A percentile compares a stretch with the other conserved stretches of the same genome.
These are phyloP conservation scores for Chironomus tepperi DNA, from an alignment of 1,140 invertebrate species.

Conservation along the genomic window DNA sequence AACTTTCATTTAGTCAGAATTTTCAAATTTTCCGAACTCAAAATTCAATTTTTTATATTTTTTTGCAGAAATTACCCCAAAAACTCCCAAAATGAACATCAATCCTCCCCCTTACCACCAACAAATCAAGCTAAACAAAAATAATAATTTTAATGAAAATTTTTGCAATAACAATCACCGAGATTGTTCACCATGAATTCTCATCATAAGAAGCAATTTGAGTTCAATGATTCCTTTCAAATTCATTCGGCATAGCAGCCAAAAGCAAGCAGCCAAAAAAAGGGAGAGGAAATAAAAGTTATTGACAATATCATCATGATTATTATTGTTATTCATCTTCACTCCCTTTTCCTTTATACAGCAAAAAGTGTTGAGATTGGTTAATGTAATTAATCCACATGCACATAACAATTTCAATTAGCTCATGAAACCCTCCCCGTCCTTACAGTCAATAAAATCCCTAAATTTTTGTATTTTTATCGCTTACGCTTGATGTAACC, in stretches of 20 bases:
- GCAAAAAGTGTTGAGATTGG: neutral
- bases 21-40: too few species aligned
- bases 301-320: conserved; percentile 8
- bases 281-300: neutral
- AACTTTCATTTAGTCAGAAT: too few species aligned
- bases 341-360: neutral
- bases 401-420: conserved; percentile 20
- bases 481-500: neutral
- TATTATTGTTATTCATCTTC: neutral
- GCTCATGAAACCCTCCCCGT: neutral
- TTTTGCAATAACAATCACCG: neutral
- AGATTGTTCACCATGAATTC: neutral
- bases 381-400: conserved; percentile 23
- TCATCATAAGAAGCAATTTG: neutral
- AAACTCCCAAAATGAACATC: too few species aligned
- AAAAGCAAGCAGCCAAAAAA: too few species aligned
- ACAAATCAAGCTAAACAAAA: neutral
- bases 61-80: too few species aligned
- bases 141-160: neutral
- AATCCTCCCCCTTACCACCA: neutral
- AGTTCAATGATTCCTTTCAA: neutral
- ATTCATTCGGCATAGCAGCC: neutral
- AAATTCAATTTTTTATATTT: too few species aligned
- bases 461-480: neutral
- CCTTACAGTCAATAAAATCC: neutral